Conservation (phyloP, 1,140 invertebrate genomes). For the Pachypsylla venusta region DNA sequence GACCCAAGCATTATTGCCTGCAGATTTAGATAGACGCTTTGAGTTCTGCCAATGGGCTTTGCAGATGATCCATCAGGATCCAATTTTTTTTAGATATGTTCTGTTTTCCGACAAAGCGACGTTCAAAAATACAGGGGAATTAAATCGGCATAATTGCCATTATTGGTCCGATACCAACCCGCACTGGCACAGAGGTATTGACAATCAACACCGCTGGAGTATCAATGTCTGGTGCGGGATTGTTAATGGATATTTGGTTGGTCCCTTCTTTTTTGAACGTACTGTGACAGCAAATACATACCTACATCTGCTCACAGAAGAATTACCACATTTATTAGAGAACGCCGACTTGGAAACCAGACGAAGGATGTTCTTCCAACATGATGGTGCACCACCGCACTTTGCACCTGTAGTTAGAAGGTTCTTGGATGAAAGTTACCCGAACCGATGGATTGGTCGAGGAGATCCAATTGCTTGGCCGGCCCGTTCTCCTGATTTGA, state of each 20-base stretch:
- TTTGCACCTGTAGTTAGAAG: constrained; percentile 13
- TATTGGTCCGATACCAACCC: constrained; percentile 15
- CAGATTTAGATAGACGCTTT: background rate
- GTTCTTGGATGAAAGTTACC: constrained; percentile 20
- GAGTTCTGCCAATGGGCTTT: background rate
- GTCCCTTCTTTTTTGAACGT: constrained; percentile 26
- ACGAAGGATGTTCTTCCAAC: constrained; percentile 25
- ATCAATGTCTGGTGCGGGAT: constrained; percentile 22
- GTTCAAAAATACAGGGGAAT: constrained; percentile 5
- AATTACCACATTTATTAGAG: constrained; percentile 20
- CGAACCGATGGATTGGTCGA: constrained; percentile 22
- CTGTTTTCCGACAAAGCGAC: constrained; percentile 12
- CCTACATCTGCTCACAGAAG: constrained; percentile 16
- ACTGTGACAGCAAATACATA: constrained; percentile 17
- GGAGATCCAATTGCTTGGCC: constrained; percentile 19
- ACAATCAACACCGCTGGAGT: constrained; percentile 20
- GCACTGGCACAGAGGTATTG: constrained; percentile 4
- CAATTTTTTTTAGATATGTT: background rate
- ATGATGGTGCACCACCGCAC: constrained; percentile 24
- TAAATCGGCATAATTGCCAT: constrained; percentile 17
- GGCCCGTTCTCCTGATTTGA: constrained; percentile 21
- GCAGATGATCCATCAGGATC: background rate
- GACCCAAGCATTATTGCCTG: background rate
- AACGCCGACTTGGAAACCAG: constrained; percentile 19
- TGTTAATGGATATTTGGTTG: constrained; percentile 22